Evolutionary conservation across 2,113 vertebrate species (phyloP).

Genomic region (Girardinichthys multiradiatus): DNA sequence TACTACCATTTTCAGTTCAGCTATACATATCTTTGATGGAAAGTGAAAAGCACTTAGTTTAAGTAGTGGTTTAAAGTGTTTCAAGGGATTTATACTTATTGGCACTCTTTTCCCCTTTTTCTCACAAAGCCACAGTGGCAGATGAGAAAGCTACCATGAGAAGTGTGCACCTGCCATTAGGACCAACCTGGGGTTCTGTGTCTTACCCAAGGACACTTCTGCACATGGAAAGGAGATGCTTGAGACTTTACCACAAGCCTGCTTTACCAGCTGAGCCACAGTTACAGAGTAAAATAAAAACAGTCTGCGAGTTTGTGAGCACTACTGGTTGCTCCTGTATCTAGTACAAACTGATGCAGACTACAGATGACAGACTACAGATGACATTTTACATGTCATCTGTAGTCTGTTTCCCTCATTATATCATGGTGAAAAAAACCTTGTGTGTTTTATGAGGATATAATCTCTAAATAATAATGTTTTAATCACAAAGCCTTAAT

Average conservation of each 20-base stretch:
- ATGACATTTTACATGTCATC: not conserved
- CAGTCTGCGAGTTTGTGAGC: not conserved
- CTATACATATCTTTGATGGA: not conserved
- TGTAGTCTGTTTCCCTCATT: no score
- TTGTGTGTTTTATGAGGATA: no score
- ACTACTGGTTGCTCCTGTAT: not conserved
- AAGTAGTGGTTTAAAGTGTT: not conserved
- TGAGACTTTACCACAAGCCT: not conserved
- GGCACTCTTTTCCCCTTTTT: not conserved
- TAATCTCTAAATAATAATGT: no score
- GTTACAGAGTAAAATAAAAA: not conserved
- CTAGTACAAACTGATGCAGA: no score
- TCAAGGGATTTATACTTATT: not conserved
- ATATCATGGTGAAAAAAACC: no score
- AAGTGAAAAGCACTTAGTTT: not conserved
- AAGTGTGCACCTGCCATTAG: not conserved
- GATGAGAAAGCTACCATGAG: not conserved
- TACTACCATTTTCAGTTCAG: not conserved
- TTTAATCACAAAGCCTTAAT: no score
- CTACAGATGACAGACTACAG: not conserved
- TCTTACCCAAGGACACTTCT: not conserved
- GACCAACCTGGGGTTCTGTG: not conserved
- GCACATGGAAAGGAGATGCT: not conserved
- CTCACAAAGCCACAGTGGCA: not conserved
- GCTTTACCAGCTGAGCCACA: conserved; percentile 4